Evolutionary conservation across 2,797 vertebrate species (phyloP).

Genomic region (Valencia hispanica): DNA sequence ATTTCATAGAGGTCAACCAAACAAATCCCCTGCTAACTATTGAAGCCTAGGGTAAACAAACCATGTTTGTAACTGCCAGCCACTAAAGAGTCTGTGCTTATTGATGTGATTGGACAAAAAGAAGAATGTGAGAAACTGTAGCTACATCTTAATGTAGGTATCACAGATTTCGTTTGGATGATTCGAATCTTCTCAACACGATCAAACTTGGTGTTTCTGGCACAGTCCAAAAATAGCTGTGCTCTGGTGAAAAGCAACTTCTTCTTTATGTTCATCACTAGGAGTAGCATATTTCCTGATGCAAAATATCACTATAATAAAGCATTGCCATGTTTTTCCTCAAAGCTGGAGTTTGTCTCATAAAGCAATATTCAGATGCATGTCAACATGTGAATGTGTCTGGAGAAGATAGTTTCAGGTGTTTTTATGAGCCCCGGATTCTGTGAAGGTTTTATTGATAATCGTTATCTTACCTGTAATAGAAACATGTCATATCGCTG

Average conservation of each 20-base stretch:
- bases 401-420: not conserved
- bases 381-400: not conserved
- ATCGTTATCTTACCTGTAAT: not conserved
- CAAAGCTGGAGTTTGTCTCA: not conserved
- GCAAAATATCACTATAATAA: not conserved
- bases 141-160: not conserved
- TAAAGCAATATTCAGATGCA: not conserved
- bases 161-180: constrained; percentile 1
- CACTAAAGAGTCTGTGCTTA: constrained; percentile 5
- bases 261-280: not conserved
- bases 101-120: constrained; percentile 5
- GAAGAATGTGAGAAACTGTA: not conserved
- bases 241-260: not conserved
- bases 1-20: constrained; percentile 50
- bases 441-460: not conserved
- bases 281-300: not conserved
- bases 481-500: not conserved
- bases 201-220: not conserved
- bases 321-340: not conserved
- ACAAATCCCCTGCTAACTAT: constrained; percentile 29
- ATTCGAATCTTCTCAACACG: not conserved
- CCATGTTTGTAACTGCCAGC: constrained; percentile 9
- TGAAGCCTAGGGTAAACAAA: constrained; percentile 12
- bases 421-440: not conserved
- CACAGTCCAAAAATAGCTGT: not conserved